Percentiles rank a stretch among this genome's conserved stretches.
phyloP scores from a whole-genome alignment of 1,140 invertebrate genomes.

The Pteromalus puparum region DNA sequence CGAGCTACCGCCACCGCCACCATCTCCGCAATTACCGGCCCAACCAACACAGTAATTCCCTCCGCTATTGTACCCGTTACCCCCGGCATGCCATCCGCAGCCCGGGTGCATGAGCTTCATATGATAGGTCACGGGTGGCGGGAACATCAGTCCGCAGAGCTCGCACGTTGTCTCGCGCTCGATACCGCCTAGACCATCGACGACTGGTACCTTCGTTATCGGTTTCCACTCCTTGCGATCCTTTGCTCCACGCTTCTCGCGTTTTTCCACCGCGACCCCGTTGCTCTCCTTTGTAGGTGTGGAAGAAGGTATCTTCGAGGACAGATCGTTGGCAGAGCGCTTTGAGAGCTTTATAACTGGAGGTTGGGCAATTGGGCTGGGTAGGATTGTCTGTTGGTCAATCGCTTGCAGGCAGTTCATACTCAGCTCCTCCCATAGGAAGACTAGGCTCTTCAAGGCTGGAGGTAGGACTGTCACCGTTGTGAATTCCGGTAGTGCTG shows the following conservation, averaged over 20 bases:
- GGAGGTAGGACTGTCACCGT: constrained; percentile 87
- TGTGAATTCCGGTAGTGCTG: constrained; percentile 72
- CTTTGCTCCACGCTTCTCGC: constrained; percentile 75
- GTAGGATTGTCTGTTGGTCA: constrained; percentile 75
- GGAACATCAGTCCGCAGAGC: constrained; percentile 86
- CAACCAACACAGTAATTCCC: constrained; percentile 91
- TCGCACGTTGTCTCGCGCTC: constrained; percentile 86
- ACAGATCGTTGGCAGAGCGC: constrained; percentile 61
- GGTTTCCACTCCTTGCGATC: constrained; percentile 79
- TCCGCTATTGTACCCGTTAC: constrained; percentile 91
- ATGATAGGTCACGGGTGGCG: constrained; percentile 92
- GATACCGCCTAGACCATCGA: constrained; percentile 58
- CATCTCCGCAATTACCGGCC: constrained; percentile 92
- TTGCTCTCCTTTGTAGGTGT: constrained; percentile 71
- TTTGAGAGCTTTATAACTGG: constrained; percentile 72
- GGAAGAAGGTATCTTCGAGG: constrained; percentile 55
- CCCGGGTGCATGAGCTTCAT: constrained; percentile 93
- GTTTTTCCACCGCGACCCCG: constrained; percentile 66
- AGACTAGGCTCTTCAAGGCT: constrained; percentile 87
- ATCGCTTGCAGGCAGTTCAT: constrained; percentile 82
- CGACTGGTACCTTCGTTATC: constrained; percentile 54
- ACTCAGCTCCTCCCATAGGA: constrained; percentile 93
- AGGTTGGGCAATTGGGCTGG: constrained; percentile 73
- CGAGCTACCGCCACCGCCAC: constrained; percentile 86
- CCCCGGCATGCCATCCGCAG: constrained; percentile 89